Conservation (phyloP, 2,888 invertebrate species). For the Gari tellinella region DNA sequence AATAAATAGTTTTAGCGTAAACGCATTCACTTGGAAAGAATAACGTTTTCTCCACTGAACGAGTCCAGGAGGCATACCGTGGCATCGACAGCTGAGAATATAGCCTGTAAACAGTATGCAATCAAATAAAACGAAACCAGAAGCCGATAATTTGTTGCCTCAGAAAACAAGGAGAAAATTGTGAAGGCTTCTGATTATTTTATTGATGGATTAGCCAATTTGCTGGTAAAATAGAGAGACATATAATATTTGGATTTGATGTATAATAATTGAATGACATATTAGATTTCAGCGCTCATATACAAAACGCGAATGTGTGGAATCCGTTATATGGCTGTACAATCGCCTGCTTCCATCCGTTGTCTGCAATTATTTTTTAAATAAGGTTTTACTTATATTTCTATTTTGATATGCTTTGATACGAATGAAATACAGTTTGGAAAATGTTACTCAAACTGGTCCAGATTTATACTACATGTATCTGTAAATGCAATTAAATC, state of each 20-base stretch:
- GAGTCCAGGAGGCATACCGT: too few species aligned
- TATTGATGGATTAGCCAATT: slow-evolving; percentile 47
- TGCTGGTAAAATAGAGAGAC: slow-evolving; percentile 54
- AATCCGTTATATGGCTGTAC: neutral
- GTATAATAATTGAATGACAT: slow-evolving; percentile 29
- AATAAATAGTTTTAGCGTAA: too few species aligned
- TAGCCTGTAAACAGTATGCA: neutral
- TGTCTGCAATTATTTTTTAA: neutral
- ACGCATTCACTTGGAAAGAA: too few species aligned
- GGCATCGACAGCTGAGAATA: too few species aligned
- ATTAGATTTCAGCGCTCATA: slow-evolving; percentile 22
- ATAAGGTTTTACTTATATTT: too few species aligned
- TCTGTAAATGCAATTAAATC: neutral
- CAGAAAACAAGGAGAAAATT: slow-evolving; percentile 42
- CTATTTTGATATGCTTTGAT: too few species aligned
- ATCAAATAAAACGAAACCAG: slow-evolving; percentile 10
- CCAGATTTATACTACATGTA: too few species aligned
- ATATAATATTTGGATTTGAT: slow-evolving; percentile 27
- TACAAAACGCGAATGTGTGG: neutral
- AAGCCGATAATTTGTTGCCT: slow-evolving; percentile 30
- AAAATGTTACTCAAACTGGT: too few species aligned
- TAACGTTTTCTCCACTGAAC: too few species aligned
- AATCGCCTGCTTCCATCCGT: neutral
- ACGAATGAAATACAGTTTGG: too few species aligned
- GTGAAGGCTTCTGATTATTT: slow-evolving; percentile 28